Conservation (phyloP, 2,113 vertebrate genomes). For the Lipophrys pholis region DNA sequence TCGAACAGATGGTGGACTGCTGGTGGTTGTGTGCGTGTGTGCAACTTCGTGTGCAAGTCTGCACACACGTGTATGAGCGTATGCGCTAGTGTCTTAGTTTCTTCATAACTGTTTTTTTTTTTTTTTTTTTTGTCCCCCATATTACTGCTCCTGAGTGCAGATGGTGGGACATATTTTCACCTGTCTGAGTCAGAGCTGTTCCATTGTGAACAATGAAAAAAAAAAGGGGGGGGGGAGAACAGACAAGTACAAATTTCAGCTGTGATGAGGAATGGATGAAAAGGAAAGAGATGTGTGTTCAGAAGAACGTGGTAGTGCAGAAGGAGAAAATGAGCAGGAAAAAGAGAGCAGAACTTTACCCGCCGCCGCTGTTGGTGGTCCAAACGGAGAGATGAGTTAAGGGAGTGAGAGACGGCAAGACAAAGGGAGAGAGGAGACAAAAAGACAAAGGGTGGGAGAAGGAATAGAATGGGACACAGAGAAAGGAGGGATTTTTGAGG, state of each 20-base stretch:
- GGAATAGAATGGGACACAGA: conserved; percentile 63
- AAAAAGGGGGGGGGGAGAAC: conserved; percentile 21
- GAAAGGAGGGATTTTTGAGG: conserved; percentile 60
- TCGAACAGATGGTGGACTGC: conserved; percentile 61
- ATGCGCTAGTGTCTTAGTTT: neutral
- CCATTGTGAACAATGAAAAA: conserved; percentile 66
- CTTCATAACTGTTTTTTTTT: too few species aligned
- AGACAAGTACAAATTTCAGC: conserved; percentile 58
- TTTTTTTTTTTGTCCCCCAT: neutral
- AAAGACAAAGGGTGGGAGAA: conserved; percentile 59
- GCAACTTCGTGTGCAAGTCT: conserved; percentile 11
- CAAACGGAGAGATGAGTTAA: conserved; percentile 78
- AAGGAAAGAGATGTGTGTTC: conserved; percentile 56
- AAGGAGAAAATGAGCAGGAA: conserved; percentile 53
- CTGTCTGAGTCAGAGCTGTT: conserved; percentile 54
- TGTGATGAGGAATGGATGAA: conserved; percentile 52
- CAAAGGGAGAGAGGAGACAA: conserved; percentile 47
- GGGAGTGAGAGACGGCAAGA: conserved; percentile 73
- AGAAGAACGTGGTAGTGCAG: conserved; percentile 59
- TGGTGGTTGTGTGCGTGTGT: conserved; percentile 35
- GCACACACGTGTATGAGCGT: neutral
- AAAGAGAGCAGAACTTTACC: conserved; percentile 80
- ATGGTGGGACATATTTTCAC: neutral
- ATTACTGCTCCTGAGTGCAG: neutral
- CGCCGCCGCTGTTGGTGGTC: conserved; percentile 81